A percentile compares a stretch with the other conserved stretches of the same genome.
Evolutionary conservation across 2,888 invertebrate genomes (phyloP).

Genomic region (Diadegma fenestrale): DNA sequence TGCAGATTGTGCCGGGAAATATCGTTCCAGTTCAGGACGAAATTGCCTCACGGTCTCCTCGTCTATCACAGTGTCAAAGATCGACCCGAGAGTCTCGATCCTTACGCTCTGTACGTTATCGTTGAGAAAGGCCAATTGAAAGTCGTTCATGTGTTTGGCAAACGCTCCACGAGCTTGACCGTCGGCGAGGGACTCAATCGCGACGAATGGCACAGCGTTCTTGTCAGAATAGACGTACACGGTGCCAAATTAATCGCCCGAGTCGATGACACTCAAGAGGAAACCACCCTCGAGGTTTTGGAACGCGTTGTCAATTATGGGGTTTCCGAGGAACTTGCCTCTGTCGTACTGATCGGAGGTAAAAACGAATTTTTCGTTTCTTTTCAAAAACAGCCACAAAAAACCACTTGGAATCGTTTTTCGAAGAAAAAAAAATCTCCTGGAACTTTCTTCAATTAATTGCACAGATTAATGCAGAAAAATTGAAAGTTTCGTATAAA

Average conservation of each 20-base stretch:
- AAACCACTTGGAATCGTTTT: background rate
- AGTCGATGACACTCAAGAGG: conserved; percentile 93
- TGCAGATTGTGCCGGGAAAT: conserved; percentile 93
- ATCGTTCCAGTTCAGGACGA: conserved; percentile 94
- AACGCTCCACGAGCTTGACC: conserved; percentile 93
- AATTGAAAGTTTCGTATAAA: too few relatives aligned
- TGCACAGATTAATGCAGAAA: too few relatives aligned
- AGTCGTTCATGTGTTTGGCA: conserved; percentile 96
- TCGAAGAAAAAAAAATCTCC: too few relatives aligned
- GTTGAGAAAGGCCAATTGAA: conserved; percentile 96
- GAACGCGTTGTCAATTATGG: conserved; percentile 95
- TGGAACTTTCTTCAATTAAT: too few relatives aligned
- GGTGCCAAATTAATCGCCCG: conserved; percentile 93
- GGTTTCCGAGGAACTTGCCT: conserved; percentile 93
- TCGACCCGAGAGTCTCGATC: conserved; percentile 92
- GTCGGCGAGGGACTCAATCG: conserved; percentile 95
- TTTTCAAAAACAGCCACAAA: background rate
- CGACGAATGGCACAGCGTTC: conserved; percentile 96
- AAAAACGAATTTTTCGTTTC: conserved; percentile 69
- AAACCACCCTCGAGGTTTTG: conserved; percentile 93
- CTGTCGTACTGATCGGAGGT: conserved; percentile 96
- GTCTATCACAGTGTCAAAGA: conserved; percentile 97
- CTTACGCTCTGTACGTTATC: conserved; percentile 95
- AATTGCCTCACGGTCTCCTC: conserved; percentile 94
- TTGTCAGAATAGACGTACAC: conserved; percentile 94